Conservation (phyloP, 35 echinoderm and acorn worm genomes). For the Apostichopus parvimensis region DNA sequence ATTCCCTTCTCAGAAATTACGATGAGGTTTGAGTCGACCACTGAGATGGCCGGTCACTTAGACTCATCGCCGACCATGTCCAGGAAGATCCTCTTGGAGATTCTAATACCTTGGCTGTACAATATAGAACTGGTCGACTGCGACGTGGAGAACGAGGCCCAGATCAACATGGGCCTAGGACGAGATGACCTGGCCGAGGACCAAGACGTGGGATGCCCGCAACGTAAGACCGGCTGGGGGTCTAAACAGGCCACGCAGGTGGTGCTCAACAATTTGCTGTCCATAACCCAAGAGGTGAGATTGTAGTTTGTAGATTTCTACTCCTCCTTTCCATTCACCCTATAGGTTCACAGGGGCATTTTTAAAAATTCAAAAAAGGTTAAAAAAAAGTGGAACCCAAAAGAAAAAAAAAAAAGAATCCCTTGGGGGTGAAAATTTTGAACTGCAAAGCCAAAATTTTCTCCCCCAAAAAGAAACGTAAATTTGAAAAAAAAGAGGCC, state of each 20-base stretch:
- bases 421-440: no score
- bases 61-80: constrained; percentile 65
- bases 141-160: background rate
- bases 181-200: constrained; percentile 63
- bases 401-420: no score
- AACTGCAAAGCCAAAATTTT: no score
- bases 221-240: constrained; percentile 81
- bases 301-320: background rate
- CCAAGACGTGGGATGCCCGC: constrained; percentile 79
- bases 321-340: no score
- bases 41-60: constrained; percentile 4
- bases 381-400: no score
- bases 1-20: constrained; percentile 78
- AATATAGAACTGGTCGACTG: constrained; percentile 81
- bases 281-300: constrained; percentile 91
- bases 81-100: constrained; percentile 80
- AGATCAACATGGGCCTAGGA: background rate
- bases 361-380: no score
- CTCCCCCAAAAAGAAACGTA: no score
- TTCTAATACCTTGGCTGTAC: constrained; percentile 84
- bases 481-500: no score
- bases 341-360: no score
- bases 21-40: constrained; percentile 83
- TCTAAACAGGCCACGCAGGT: constrained; percentile 83
- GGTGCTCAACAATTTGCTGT: constrained; percentile 94